Conservation (phyloP, 2,797 vertebrate species). For the Gymnocypris eckloni region DNA sequence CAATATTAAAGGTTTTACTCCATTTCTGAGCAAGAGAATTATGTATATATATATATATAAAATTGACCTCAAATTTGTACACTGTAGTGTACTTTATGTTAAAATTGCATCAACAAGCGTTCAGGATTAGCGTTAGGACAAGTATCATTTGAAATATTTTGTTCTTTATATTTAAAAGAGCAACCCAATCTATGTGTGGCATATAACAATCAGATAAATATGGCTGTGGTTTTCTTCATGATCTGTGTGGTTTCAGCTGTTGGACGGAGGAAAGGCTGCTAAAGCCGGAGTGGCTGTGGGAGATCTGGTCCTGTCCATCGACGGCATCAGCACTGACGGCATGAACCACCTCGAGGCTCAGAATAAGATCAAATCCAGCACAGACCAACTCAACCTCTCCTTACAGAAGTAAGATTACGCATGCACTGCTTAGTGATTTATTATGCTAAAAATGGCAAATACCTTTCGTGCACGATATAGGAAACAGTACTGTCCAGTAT, state of each 20-base stretch:
- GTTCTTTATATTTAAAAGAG: neutral
- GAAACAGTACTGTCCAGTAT: neutral
- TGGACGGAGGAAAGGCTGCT: slow-evolving; percentile 89
- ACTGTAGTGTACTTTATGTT: too few species aligned
- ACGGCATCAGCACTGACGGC: slow-evolving; percentile 88
- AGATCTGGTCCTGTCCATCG: slow-evolving; percentile 93
- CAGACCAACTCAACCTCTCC: slow-evolving; percentile 89
- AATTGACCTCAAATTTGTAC: neutral
- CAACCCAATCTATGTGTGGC: neutral
- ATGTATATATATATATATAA: neutral
- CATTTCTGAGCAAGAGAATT: neutral
- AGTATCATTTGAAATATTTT: neutral
- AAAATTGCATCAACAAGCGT: neutral
- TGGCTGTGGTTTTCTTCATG: neutral
- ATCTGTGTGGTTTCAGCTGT: slow-evolving; percentile 79
- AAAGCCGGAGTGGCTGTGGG: slow-evolving; percentile 87
- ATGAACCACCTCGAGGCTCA: slow-evolving; percentile 99
- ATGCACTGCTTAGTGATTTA: neutral
- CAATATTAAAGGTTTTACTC: neutral
- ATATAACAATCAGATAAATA: neutral
- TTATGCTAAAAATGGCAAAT: neutral
- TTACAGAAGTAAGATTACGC: slow-evolving; percentile 83
- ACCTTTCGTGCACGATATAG: neutral
- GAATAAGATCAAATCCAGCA: slow-evolving; percentile 96
- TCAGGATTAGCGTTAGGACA: too few species aligned